A percentile compares a stretch with the other conserved stretches of the same genome.
Evolutionary conservation across 2,888 invertebrate genomes (phyloP).

Genomic region (Crepidodera aurea): DNA sequence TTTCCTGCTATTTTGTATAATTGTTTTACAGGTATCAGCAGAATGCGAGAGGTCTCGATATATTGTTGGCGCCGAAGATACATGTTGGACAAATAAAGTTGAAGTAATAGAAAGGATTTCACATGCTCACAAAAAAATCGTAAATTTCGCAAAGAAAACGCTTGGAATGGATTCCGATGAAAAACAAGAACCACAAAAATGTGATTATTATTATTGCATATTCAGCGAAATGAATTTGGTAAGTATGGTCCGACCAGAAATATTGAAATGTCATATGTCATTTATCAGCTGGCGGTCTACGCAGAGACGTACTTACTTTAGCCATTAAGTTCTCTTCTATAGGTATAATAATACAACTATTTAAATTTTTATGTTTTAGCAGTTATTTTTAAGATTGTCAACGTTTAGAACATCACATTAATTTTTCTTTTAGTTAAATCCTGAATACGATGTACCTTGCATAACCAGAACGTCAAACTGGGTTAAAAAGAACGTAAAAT

Average conservation of each 20-base stretch:
- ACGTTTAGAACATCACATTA: too few relatives aligned
- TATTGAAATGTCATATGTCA: too few relatives aligned
- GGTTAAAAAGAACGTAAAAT: constrained; percentile 50
- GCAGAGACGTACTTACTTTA: too few relatives aligned
- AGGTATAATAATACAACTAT: too few relatives aligned
- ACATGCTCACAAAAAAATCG: constrained; percentile 50
- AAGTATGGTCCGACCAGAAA: too few relatives aligned
- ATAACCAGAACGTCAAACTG: constrained; percentile 49
- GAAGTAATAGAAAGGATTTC: constrained; percentile 50
- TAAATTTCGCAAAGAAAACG: constrained; percentile 54
- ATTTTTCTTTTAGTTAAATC: constrained; percentile 48
- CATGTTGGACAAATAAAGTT: constrained; percentile 49
- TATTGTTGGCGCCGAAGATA: constrained; percentile 49
- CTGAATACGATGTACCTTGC: constrained; percentile 46
- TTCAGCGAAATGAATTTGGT: constrained; percentile 46
- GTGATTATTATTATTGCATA: constrained; percentile 47
- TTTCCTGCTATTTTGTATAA: too few relatives aligned
- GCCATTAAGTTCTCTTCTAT: too few relatives aligned
- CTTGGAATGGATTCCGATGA: constrained; percentile 48
- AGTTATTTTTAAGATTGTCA: too few relatives aligned
- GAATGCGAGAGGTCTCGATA: constrained; percentile 43
- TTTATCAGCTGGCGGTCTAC: too few relatives aligned
- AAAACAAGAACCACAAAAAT: constrained; percentile 49
- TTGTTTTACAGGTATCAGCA: constrained; percentile 7
- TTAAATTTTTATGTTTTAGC: too few relatives aligned